phyloP scores from a whole-genome alignment of 2,113 vertebrate species.

The Tyto alba region DNA sequence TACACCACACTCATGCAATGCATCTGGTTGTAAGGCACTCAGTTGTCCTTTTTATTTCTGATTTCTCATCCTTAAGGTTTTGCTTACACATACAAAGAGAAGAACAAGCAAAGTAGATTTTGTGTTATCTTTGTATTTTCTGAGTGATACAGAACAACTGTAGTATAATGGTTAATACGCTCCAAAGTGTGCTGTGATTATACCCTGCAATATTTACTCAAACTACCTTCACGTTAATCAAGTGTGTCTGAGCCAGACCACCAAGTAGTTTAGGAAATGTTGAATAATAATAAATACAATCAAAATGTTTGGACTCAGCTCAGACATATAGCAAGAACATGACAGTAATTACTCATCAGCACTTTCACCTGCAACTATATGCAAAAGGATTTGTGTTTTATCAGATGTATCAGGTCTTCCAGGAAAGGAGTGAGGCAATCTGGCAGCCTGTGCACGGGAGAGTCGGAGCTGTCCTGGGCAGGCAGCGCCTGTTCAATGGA shows the following conservation, averaged over 20 bases:
- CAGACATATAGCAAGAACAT: not conserved
- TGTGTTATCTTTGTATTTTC: not conserved
- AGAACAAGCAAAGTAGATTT: not conserved
- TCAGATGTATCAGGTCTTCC: not conserved
- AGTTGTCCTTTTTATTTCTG: not conserved
- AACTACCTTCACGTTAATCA: not conserved
- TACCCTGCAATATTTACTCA: not conserved
- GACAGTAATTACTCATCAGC: not conserved
- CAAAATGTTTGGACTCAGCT: not conserved
- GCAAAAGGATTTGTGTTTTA: not conserved
- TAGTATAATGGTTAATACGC: not conserved
- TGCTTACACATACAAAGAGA: not conserved
- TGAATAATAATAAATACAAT: not conserved
- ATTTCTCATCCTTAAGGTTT: not conserved
- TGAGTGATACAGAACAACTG: not conserved
- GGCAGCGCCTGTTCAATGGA: rapidly evolving
- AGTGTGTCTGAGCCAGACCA: not conserved
- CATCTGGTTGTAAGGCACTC: not conserved
- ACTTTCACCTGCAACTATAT: not conserved
- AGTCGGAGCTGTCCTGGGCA: not conserved
- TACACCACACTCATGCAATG: too few relatives aligned
- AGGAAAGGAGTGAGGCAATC: not conserved
- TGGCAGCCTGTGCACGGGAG: not conserved
- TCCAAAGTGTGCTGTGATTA: not conserved
- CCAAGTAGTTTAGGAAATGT: not conserved